Evolutionary conservation across 2,797 vertebrate genomes (phyloP).

Genomic region (Macropodus opercularis): DNA sequence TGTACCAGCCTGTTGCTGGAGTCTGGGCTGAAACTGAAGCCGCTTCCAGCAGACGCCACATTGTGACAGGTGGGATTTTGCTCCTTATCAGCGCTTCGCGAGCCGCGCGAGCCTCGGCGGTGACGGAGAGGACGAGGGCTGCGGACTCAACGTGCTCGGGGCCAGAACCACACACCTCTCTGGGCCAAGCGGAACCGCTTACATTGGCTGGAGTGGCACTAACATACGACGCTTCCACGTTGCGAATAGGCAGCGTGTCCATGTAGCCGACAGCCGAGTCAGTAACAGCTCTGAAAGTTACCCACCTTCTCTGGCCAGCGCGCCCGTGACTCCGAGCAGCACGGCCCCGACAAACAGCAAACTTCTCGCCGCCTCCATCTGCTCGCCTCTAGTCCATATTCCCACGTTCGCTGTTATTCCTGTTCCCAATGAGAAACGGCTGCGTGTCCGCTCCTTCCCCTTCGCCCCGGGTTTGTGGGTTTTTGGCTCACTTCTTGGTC

Average conservation of each 20-base stretch:
- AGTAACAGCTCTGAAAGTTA: slow-evolving; percentile 50
- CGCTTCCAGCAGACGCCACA: background rate
- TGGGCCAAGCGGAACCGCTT: slow-evolving; percentile 1
- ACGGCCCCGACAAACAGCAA: slow-evolving; percentile 77
- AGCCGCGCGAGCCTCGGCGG: slow-evolving; percentile 39
- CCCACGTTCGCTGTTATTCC: background rate
- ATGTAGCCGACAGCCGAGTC: background rate
- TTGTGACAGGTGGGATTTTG: slow-evolving; percentile 69
- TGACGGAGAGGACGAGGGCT: slow-evolving; percentile 28
- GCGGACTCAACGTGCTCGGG: slow-evolving; percentile 55
- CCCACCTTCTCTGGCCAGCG: slow-evolving; percentile 83
- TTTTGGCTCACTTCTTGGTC: slow-evolving; percentile 34
- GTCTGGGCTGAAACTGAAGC: background rate
- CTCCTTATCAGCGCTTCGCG: slow-evolving; percentile 19
- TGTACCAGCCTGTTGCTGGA: background rate
- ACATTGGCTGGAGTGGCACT: background rate
- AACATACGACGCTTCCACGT: fast-evolving
- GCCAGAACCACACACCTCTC: slow-evolving; percentile 36
- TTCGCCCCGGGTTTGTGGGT: background rate
- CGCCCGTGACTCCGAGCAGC: slow-evolving; percentile 74
- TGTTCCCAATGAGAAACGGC: background rate
- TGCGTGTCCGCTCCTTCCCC: background rate
- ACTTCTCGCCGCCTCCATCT: slow-evolving; percentile 84
- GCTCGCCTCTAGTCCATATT: slow-evolving; percentile 75
- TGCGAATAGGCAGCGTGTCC: background rate